Conservation (phyloP, 2,113 vertebrate genomes). For the Eulemur macaco region DNA sequence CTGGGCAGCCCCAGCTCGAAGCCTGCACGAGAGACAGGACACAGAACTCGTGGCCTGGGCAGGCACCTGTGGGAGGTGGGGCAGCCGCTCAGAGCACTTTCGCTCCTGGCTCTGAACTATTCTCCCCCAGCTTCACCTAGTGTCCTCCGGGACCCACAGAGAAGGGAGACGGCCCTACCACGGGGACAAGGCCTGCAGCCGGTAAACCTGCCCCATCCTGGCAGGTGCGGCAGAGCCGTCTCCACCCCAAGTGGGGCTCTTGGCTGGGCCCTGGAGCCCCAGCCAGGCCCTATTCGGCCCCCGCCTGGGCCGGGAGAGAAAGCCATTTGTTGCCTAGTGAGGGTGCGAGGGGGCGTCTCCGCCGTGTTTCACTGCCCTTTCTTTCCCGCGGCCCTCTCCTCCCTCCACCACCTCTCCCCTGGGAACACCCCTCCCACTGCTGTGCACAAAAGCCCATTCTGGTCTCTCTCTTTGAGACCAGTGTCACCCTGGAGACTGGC, state of each 20-base stretch:
- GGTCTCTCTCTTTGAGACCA: constrained; percentile 52
- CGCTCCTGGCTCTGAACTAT: neutral
- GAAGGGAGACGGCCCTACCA: neutral
- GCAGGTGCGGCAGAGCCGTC: neutral
- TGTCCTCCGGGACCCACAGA: neutral
- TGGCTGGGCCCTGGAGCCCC: neutral
- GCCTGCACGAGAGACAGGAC: neutral
- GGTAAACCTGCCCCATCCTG: neutral
- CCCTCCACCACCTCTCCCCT: neutral
- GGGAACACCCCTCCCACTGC: neutral
- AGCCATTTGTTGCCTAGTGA: constrained; percentile 48
- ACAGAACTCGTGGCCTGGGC: no score
- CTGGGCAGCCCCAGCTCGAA: neutral
- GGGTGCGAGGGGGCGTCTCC: neutral
- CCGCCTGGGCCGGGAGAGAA: neutral
- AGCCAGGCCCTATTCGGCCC: neutral
- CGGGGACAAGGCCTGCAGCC: neutral
- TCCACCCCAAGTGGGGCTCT: no score
- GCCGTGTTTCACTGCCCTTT: constrained; percentile 1
- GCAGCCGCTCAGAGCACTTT: neutral
- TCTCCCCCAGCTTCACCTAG: neutral
- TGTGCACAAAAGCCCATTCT: constrained; percentile 69
- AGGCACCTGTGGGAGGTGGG: accelerated
- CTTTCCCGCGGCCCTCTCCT: neutral
- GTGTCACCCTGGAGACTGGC: constrained; percentile 57